A percentile compares a stretch with the other conserved stretches of the same genome.
These are phyloP conservation scores for Phrynosoma platyrhinos DNA, from an alignment of 2,113 vertebrate genomes.

Conservation along the genomic window DNA sequence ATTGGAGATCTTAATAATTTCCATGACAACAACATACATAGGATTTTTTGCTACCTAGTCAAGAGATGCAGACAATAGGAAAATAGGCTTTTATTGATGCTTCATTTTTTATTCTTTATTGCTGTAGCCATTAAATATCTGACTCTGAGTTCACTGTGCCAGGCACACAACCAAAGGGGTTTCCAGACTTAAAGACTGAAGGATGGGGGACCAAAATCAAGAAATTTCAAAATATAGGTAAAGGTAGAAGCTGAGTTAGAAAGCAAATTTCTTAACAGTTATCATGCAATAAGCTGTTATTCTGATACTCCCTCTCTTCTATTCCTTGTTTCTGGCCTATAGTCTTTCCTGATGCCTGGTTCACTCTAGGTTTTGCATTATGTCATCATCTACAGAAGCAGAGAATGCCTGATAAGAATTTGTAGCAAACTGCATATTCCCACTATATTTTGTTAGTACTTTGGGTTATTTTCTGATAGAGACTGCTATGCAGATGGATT, in stretches of 20 bases:
- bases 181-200: background rate
- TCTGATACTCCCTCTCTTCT: background rate
- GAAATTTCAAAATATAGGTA: background rate
- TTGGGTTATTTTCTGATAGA: background rate
- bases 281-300: background rate
- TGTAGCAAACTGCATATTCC: background rate
- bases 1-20: slow-evolving; percentile 60
- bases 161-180: background rate
- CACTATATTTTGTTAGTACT: background rate
- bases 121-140: background rate
- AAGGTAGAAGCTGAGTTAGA: background rate
- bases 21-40: slow-evolving; percentile 66
- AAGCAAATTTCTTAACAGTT: background rate
- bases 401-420: background rate
- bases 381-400: background rate
- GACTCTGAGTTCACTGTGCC: background rate
- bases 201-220: background rate
- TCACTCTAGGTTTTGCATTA: background rate
- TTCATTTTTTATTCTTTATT: background rate
- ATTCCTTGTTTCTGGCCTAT: background rate
- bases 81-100: slow-evolving; percentile 24
- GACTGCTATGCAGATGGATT: background rate
- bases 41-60: slow-evolving; percentile 21
- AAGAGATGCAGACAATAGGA: slow-evolving; percentile 36
- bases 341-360: background rate